These are phyloP conservation scores for Muschampia plurimacula DNA, from an alignment of 2,888 invertebrate genomes.

Conservation along the genomic window DNA sequence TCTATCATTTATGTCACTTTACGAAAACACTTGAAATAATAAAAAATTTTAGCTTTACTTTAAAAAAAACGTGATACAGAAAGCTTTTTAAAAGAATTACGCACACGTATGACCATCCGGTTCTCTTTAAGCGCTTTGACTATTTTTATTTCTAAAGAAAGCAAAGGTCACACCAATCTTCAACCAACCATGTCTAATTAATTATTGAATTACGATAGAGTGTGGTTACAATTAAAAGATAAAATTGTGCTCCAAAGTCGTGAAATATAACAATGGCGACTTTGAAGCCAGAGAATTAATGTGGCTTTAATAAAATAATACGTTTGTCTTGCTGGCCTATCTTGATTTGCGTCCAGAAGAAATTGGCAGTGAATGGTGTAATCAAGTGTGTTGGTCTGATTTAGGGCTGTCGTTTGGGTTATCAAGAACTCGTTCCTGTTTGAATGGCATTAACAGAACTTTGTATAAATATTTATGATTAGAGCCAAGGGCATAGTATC, in stretches of 20 bases:
- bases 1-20: not conserved
- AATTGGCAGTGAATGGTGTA: slow-evolving; percentile 40
- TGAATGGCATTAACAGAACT: not conserved
- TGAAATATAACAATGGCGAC: slow-evolving; percentile 38
- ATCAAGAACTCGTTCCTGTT: not conserved
- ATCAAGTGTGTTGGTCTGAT: slow-evolving; percentile 22
- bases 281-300: slow-evolving; percentile 39
- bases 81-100: not conserved
- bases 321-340: slow-evolving; percentile 35
- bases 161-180: slow-evolving; percentile 16
- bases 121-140: not conserved
- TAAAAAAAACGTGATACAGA: not conserved
- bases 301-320: slow-evolving; percentile 39
- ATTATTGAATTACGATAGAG: slow-evolving; percentile 22
- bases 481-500: too few species aligned
- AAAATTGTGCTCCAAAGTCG: slow-evolving; percentile 30
- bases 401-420: slow-evolving; percentile 19
- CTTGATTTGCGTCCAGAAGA: slow-evolving; percentile 39
- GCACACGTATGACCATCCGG: not conserved
- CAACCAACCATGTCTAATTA: slow-evolving; percentile 24
- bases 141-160: not conserved
- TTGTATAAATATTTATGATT: too few species aligned
- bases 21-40: slow-evolving; percentile 7
- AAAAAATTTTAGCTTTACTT: not conserved
- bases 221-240: slow-evolving; percentile 25